Percentiles rank a stretch among this genome's conserved stretches.
Evolutionary conservation across 2,113 vertebrate genomes (phyloP).

Genomic region (Salvator merianae): DNA sequence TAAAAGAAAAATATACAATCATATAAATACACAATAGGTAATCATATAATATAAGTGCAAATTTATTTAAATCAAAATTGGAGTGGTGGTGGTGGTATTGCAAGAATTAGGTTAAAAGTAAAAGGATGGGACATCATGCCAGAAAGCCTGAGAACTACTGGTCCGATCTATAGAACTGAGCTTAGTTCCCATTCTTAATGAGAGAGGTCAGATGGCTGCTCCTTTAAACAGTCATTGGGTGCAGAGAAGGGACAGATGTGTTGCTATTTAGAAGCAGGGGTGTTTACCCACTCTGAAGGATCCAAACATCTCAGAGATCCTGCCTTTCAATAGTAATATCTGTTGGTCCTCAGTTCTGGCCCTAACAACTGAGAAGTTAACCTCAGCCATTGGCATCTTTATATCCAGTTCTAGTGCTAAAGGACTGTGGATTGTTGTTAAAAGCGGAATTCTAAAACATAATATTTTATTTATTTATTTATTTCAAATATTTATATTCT

Average conservation of each 20-base stretch:
- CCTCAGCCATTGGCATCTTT: too few species aligned
- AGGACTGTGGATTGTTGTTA: too few species aligned
- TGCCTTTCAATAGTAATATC: neutral
- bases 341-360: neutral
- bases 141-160: too few species aligned
- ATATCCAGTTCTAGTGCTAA: neutral
- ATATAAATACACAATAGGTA: too few species aligned
- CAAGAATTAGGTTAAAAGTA: too few species aligned
- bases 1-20: too few species aligned
- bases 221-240: neutral
- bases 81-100: too few species aligned
- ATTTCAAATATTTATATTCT: too few species aligned
- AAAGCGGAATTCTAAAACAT: neutral
- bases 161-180: neutral
- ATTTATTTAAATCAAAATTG: too few species aligned
- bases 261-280: neutral
- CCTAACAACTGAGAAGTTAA: too few species aligned
- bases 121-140: too few species aligned
- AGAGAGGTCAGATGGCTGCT: neutral
- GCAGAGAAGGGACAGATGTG: neutral
- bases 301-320: neutral
- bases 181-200: neutral
- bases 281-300: neutral
- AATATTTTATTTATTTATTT: neutral
- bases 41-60: too few species aligned